phyloP scores from a whole-genome alignment of 2,113 vertebrate species.

The Sapajus apella region DNA sequence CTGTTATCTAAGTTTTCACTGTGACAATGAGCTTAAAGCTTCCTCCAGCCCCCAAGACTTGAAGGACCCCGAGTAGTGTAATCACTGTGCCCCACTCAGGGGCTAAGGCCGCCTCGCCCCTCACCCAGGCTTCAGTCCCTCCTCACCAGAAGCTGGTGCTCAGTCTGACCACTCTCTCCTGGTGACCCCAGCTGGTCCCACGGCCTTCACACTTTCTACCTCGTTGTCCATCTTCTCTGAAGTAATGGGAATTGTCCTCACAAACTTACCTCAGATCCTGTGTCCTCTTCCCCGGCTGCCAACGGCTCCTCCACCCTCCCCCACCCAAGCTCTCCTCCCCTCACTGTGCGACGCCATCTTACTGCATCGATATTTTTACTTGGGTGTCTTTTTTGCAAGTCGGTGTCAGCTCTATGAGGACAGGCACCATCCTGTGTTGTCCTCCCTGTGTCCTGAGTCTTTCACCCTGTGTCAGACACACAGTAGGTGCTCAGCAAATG shows the following conservation, averaged over 20 bases:
- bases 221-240: background rate
- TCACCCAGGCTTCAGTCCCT: background rate
- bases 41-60: background rate
- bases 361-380: background rate
- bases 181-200: background rate
- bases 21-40: background rate
- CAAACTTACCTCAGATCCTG: background rate
- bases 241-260: background rate
- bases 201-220: accelerated
- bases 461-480: too few relatives aligned
- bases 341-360: background rate
- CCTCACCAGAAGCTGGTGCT: background rate
- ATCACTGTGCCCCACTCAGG: background rate
- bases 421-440: too few relatives aligned
- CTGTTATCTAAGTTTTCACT: background rate
- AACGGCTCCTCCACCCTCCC: background rate
- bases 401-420: background rate
- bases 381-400: background rate
- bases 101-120: background rate
- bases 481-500: too few relatives aligned
- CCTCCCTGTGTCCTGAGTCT: too few relatives aligned
- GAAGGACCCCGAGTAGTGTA: background rate
- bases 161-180: background rate
- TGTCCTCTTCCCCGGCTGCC: background rate
- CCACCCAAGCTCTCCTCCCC: background rate